A percentile compares a stretch with the other conserved stretches of the same genome.
Evolutionary conservation across 30 jellyfish, hydroid and myxozoan genomes (phyloP).

Genomic region (Chrysaora quinquecirrha): DNA sequence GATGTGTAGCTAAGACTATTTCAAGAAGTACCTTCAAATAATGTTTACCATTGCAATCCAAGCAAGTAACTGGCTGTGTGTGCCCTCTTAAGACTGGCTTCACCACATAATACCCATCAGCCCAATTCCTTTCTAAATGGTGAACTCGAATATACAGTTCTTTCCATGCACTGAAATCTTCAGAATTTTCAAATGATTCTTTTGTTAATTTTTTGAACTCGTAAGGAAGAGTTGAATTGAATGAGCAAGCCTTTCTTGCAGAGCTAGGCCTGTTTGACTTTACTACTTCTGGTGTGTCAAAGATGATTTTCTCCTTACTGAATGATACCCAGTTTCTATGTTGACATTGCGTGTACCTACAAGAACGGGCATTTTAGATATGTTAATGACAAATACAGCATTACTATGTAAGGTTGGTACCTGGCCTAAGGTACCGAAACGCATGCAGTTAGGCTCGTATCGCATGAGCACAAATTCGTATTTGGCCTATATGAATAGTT

Average conservation of each 20-base stretch:
- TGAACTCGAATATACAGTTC: slow-evolving; percentile 28
- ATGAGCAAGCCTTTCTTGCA: not conserved
- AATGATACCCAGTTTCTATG: slow-evolving; percentile 33
- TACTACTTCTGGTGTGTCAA: slow-evolving; percentile 17
- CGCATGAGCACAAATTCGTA: too few species aligned
- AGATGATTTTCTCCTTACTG: slow-evolving; percentile 7
- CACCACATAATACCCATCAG: slow-evolving; percentile 39
- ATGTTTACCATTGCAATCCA: slow-evolving; percentile 62
- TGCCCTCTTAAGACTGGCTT: slow-evolving; percentile 76
- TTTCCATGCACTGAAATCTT: slow-evolving; percentile 35
- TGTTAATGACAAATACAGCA: too few species aligned
- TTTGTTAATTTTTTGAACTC: slow-evolving; percentile 12
- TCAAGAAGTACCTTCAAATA: not conserved
- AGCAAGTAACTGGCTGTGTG: slow-evolving; percentile 63
- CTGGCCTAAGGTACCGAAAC: too few species aligned
- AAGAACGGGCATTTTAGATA: too few species aligned
- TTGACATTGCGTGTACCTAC: slow-evolving; percentile 30
- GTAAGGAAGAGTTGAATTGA: not conserved
- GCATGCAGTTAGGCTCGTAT: too few species aligned
- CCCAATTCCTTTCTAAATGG: slow-evolving; percentile 56
- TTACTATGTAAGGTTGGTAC: too few species aligned
- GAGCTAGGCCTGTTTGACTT: slow-evolving; percentile 33
- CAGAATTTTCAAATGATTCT: not conserved
- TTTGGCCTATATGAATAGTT: too few species aligned
- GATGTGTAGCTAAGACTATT: not conserved